These are phyloP conservation scores for Daubentonia madagascariensis DNA, from an alignment of 2,113 vertebrate species.

Conservation along the genomic window DNA sequence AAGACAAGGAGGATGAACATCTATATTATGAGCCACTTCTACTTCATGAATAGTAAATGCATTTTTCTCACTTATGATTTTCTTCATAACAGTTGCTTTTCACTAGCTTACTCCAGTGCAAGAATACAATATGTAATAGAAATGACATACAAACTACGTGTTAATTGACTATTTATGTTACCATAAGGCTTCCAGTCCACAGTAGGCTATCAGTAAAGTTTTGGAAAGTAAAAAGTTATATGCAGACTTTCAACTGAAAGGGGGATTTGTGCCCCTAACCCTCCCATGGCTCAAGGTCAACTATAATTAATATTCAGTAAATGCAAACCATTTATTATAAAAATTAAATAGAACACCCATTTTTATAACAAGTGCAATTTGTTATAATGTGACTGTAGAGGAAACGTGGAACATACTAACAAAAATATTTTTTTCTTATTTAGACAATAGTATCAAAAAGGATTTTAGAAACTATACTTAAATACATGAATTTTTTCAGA, in stretches of 20 bases:
- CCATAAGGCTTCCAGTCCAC: neutral
- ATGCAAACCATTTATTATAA: neutral
- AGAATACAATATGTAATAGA: neutral
- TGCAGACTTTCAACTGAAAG: neutral
- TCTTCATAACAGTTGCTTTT: neutral
- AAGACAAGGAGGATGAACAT: neutral
- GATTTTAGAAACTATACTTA: neutral
- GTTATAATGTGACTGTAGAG: neutral
- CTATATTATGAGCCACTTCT: neutral
- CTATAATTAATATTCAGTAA: neutral
- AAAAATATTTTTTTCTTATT: neutral
- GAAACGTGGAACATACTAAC: neutral
- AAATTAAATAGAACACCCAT: neutral
- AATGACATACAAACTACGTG: neutral
- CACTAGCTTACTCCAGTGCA: neutral
- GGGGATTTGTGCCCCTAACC: neutral
- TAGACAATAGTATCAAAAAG: neutral
- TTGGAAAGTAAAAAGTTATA: neutral
- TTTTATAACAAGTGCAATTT: neutral
- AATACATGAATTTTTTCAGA: too few relatives aligned
- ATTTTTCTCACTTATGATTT: neutral
- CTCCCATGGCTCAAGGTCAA: neutral
- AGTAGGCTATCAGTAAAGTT: neutral
- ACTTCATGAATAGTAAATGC: neutral
- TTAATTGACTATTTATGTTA: neutral